Evolutionary conservation across 2,113 vertebrate genomes (phyloP), one percentile per base, ranked within the genome.

Genomic region (Sinosuthora webbiana): DNA sequence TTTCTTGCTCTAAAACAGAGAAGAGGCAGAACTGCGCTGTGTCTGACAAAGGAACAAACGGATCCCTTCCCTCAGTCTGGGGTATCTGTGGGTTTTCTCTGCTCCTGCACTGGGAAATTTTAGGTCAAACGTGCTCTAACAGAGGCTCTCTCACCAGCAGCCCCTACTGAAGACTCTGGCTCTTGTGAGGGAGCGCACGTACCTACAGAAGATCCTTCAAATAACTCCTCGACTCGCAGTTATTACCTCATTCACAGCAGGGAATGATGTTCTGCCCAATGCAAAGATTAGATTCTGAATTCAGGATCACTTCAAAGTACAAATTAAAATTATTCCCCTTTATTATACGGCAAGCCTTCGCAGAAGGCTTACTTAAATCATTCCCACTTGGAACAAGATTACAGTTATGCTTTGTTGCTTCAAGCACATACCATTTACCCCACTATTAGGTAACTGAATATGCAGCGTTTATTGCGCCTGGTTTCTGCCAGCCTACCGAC

Each of bases 401-500:
- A 97, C 83, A 91, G 96, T 94, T 84, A 91, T 44, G 97, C 96
- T 98, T 97, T 97, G 97, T 95, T 97, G 97, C 97, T 97, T 97
- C 96, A 96, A 98, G 97, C 97, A 98, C 97, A 97, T 94, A 95
- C 95, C 94, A 95, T 97, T 97, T 97, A 88, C 96, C 94, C 83
- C 39, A 89, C 56, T 97, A 97, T 97, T 97, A 98, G 97, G 98
- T 98, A 98, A 98, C 97, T 47, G 92, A 98, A 98, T 96, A 97
- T 56, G 96, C 90, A 84, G 92, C 94, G 60, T 97, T 97, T 83
- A 95, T 76, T 95, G 96, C 60, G 97, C 96, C 97, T 97, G 97
- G 92, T 96, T 98, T 97, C 96, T 97, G 98, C 98, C 97, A 98
- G 97, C 96, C 94, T 95, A 80, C 16, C 4, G 70, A 83, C 87